These are phyloP conservation scores for Marmota flaviventris DNA, from an alignment of 2,113 vertebrate species.

Conservation along the genomic window DNA sequence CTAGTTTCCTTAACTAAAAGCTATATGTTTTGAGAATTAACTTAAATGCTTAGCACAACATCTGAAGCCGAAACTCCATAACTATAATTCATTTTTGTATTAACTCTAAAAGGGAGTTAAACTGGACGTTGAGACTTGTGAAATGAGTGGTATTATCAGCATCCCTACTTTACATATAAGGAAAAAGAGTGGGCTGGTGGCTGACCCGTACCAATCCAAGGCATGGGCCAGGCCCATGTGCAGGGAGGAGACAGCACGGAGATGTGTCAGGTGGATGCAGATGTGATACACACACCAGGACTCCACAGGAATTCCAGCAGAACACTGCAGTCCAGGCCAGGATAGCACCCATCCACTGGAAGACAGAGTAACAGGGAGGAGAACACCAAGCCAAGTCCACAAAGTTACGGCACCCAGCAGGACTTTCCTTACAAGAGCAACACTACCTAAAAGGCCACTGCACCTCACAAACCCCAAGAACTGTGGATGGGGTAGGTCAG, in stretches of 20 bases:
- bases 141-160: background rate
- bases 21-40: background rate
- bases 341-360: background rate
- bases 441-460: background rate
- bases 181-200: background rate
- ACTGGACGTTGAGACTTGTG: background rate
- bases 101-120: background rate
- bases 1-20: background rate
- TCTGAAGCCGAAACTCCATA: background rate
- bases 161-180: background rate
- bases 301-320: background rate
- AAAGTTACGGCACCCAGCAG: background rate
- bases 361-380: background rate
- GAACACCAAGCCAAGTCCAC: background rate
- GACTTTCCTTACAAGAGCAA: background rate
- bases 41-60: background rate
- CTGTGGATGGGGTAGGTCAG: background rate
- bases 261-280: background rate
- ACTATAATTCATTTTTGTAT: background rate
- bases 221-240: background rate
- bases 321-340: background rate
- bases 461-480: background rate
- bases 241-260: background rate
- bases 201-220: background rate
- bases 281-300: background rate